Evolutionary conservation across 2,113 vertebrate species (phyloP).

Genomic region (Tachysurus vachellii): DNA sequence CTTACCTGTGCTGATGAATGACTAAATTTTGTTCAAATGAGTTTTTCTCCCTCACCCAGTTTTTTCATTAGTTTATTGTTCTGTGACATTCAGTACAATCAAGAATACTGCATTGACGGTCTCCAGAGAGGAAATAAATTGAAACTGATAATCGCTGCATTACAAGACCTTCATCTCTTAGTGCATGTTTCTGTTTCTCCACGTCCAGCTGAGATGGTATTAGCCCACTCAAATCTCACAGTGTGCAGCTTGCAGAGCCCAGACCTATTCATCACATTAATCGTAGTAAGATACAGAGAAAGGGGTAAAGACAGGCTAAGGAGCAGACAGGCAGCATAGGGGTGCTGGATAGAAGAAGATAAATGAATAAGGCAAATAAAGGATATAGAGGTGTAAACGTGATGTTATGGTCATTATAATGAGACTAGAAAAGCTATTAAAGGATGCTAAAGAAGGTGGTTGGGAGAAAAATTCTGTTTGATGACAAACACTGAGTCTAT

Average conservation of each 20-base stretch:
- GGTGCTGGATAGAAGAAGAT: background rate
- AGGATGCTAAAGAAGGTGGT: background rate
- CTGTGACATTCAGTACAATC: background rate
- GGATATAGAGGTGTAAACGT: background rate
- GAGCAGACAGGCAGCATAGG: background rate
- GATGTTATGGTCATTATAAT: background rate
- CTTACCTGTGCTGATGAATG: background rate
- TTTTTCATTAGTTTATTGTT: background rate
- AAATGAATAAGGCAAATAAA: background rate
- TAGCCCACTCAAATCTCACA: background rate
- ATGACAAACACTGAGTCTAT: background rate
- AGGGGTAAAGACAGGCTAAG: background rate
- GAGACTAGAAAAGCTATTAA: background rate
- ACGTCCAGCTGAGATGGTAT: background rate
- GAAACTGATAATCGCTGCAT: background rate
- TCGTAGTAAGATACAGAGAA: background rate
- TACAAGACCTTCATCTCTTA: conserved; percentile 8
- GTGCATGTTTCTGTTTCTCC: background rate
- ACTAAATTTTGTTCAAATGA: background rate
- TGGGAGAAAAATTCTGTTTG: background rate
- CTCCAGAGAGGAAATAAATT: background rate
- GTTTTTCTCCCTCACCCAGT: background rate
- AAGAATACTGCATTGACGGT: background rate
- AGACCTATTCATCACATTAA: background rate
- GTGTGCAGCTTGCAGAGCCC: background rate